Evolutionary conservation across 2,113 vertebrate genomes (phyloP), one percentile per base, ranked within the genome.

Genomic region (Nematolebias whitei): DNA sequence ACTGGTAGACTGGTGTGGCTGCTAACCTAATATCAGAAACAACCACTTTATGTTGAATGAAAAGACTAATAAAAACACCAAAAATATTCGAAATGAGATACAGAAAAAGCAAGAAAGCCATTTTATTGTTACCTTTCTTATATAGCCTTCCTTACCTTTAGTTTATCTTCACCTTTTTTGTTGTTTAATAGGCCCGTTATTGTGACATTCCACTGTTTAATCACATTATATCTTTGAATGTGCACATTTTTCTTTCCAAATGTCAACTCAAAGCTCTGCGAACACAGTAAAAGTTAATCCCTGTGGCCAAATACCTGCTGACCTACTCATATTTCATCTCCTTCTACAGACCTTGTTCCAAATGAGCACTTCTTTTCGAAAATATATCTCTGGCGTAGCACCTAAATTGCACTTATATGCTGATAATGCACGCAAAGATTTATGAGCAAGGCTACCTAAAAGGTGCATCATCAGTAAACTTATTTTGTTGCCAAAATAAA

Each of bases 231-330:
- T 60, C 45, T 22, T 11, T 38, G 23, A 69, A 35, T 59, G 15
- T 52, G 39, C 54, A 35, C 15, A 20, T 20, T 69, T 47, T 71
- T 70, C 49, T 54, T 57, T 38, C 45, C 32, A 20, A 5, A 44
- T 49, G 51, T 59, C 45, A 39, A 62, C 68, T 73, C 55, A 50
- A 44, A 39, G 38, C 53, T 39, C 15, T 56, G 41, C 58, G 66
- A 74, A 70, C 43, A 38, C 43, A 65, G 47, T 40, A 50, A n/a
- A 22, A n/a, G 32, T 38, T 84, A 71, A 80, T 82, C 76, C 66
- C 65, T 18, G 10, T 16, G 35, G 59, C 65, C 55, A 74, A 16
- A 74, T 58, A 78, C 32, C 39, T 61, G 54, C 68, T 77, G 69
- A 56, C 53, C 56, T 48, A 58, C 66, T 81, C 74, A 80, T 74